Base-by-base conservation (phyloP, 2,797 vertebrate genomes). In the Phyllotis vaccarum region DNA sequence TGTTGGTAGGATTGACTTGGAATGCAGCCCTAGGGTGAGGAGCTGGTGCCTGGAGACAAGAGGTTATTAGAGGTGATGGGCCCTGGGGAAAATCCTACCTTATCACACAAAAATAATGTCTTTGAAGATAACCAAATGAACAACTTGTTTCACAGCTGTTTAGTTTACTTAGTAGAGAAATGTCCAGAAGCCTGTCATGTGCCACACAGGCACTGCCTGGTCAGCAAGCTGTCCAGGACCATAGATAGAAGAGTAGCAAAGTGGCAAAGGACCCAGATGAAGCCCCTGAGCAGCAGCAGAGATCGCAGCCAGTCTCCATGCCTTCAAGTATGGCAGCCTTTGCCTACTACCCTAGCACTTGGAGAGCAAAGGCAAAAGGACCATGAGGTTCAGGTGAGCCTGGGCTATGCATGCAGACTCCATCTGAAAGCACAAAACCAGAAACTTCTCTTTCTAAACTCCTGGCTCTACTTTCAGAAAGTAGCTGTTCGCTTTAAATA, bases 91-190 rank as follows among this genome's bases (percentile, higher is more conserved):
- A 24, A 70, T 5, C 1, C 21, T 19, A 16, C 11, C 64, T 90
- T 66, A 82, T 17, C 86, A 78, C 90, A 75, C 81, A 62, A 93
- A 94, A 76, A 52, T n/a, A 92, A 66, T n/a, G 60, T 68, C 76
- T 60, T 56, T 90, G n/a, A 46, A 93, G 86, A 89, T 80, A n/a
- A n/a, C 16, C 34, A 85, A 79, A 56, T 49, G 68, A 90, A 92
- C 68, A 86, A 29, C 52, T 49, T 19, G 86, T 6, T 66, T 70
- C 74, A 83, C 21, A 83, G 49, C 56, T 64, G 49, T 72, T 82
- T 66, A 34, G 7, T 24, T 72, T 5, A 29, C 17, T 92, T 88
- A 58, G 62, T 72, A 95, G 93, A 58, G 22, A 86, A 95, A 88
- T 9, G 24, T 64, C 34, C 21, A 22, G 70, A 92, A 31, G 54